Evolutionary conservation across 2,113 vertebrate species (phyloP).

Genomic region (Ivindomyrus marchei): DNA sequence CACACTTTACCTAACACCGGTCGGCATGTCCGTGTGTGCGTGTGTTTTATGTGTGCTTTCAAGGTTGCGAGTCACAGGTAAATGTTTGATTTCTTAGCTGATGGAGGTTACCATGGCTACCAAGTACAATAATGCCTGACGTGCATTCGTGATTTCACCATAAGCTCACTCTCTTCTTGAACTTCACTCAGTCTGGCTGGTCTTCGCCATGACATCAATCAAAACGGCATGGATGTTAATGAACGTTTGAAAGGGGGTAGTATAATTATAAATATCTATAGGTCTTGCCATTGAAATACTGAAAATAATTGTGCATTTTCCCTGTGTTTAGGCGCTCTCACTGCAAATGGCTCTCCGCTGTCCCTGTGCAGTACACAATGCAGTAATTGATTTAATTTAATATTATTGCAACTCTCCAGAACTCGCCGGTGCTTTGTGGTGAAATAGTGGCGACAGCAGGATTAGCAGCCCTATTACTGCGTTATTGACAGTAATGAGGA

Average conservation of each 20-base stretch:
- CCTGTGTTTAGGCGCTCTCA: background rate
- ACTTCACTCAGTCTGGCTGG: background rate
- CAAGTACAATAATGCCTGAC: background rate
- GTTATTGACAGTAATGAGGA: background rate
- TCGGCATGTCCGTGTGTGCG: background rate
- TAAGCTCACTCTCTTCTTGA: background rate
- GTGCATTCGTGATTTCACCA: background rate
- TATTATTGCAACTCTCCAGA: background rate
- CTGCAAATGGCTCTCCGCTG: background rate
- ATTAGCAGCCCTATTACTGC: background rate
- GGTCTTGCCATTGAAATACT: background rate
- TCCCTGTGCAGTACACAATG: background rate
- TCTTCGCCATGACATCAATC: background rate
- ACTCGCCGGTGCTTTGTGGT: background rate
- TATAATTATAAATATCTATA: background rate
- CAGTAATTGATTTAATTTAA: background rate
- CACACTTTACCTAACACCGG: background rate
- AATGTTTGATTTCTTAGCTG: constrained; percentile 12
- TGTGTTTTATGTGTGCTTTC: background rate
- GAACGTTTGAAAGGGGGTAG: background rate
- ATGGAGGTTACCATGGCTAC: constrained; percentile 6
- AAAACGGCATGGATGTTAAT: background rate
- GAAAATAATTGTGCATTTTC: background rate
- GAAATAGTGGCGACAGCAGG: background rate
- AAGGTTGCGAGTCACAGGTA: background rate